Evolutionary conservation across 2,888 invertebrate genomes (phyloP), one percentile per base, ranked within the genome.

Genomic region (Lasioglossum figueresi): DNA sequence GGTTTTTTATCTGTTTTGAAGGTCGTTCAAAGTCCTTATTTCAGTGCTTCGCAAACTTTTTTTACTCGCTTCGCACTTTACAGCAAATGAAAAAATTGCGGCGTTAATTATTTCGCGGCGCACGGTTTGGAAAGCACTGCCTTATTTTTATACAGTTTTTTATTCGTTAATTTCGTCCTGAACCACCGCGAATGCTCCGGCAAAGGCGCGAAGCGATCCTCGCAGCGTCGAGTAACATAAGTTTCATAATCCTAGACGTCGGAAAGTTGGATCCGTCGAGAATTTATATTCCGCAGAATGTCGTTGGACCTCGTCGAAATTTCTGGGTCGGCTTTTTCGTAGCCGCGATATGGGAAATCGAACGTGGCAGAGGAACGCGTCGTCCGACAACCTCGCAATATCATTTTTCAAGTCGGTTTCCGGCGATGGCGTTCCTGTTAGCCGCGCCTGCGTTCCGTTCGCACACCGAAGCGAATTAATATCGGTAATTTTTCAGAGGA

Each of bases 381-480:
- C 16, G 4, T 16, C 59, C 52, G 63, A 48, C 56, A 56, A 37
- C 34, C 43, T 68, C 34, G 73, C 78, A 45, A 71, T 78, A 77
- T 78, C 84, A 84, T 85, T 84, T 84, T 80, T 85, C 78, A 78
- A 40, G 27, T 80, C 70, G 66, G 68, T 74, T 70, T 52, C 56
- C 59, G 27, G 12, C 59, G 5, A 27, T 5, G 56, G 73, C n/a
- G 34, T 27, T 14, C 40, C 71, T 31, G 75, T 59, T 70, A 66
- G 83, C 74, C 71, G 56, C 52, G 73, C 80, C 16, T 27, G 59
- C 27, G 4, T 59, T 34, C 34, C 75, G 23, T 48, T 43, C 52
- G 37, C 43, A 56, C 56, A 59, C 63, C 68, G 37, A 10, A 10
- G 43, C 37, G 56, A 68, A 79, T 81, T 85, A 79, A 85, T 79